Percentiles rank a stretch among this genome's conserved stretches.
These are phyloP conservation scores for Corythaeola cristata DNA, from an alignment of 2,113 vertebrate genomes.

Conservation along the genomic window DNA sequence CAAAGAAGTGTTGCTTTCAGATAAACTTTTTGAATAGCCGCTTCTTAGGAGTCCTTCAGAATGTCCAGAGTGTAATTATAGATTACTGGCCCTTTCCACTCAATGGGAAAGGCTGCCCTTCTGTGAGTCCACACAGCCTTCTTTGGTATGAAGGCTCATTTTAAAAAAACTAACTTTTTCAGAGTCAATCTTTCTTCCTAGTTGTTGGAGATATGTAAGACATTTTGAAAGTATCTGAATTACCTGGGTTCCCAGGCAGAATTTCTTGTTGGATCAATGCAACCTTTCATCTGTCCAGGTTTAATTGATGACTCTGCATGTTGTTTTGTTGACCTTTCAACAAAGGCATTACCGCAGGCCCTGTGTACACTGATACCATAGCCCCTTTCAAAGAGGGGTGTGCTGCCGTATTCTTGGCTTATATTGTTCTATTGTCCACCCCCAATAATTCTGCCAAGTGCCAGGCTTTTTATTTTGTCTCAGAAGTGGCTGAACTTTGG, in stretches of 20 bases:
- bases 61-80: not conserved
- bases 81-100: not conserved
- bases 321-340: slow-evolving; percentile 51
- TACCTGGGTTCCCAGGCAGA: slow-evolving; percentile 17
- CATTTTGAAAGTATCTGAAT: not conserved
- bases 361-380: not conserved
- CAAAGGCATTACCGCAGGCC: not conserved
- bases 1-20: not conserved
- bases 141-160: not conserved
- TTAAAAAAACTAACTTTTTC: not conserved
- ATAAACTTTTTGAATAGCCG: not conserved
- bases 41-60: not conserved
- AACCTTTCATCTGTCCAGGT: slow-evolving; percentile 37
- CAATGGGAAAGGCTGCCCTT: not conserved
- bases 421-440: not conserved
- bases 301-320: slow-evolving; percentile 28
- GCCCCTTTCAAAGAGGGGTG: slow-evolving; percentile 18
- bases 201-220: not conserved
- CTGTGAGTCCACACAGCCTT: not conserved
- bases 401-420: not conserved
- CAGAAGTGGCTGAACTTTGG: not conserved
- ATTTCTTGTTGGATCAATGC: not conserved
- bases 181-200: not conserved
- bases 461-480: not conserved
- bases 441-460: not conserved